Base-by-base conservation (phyloP, 53 echinoderm and acorn worm species). In the Holothuria leucospilota region DNA sequence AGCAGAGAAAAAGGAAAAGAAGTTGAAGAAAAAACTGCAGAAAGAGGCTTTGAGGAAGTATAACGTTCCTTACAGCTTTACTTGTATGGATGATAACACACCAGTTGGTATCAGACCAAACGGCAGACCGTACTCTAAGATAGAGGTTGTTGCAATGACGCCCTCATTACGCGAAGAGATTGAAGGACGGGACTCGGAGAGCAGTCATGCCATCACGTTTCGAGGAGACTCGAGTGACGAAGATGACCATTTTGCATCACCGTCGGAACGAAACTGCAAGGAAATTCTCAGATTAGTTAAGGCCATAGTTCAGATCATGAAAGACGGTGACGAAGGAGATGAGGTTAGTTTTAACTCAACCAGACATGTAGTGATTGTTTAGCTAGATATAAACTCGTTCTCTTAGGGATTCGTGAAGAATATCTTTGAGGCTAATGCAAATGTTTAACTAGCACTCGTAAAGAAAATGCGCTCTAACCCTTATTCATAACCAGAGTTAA, bases 91-190 rank as follows among this genome's bases (percentile, higher is more conserved):
- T 23, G 78, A 89, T 12, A 39, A 85, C 28, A 66, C 51, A n/a
- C 88, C 68, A 20, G 41, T 69, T 39, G 85, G 85, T 59, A 77
- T 68, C 56, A 34, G 59, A 26, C 62, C 62, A 26, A 89, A 89
- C 77, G 89, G 89, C 27, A 89, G 73, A 39, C 84, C 89, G 51
- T 89, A 89, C 75, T 73, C 67, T 24, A 89, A 84, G 83, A 71
- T 89, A 29, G 89, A 89, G 84, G 89, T 79, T 3, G 12, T 13
- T 29, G 79, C 92, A 4, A 88, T 96, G 87, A 92, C 94, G 20
- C 90, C 94, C 13, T 92, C 94, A 13, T 64, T 92, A 18, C 86
- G 86, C 28, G 96, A 96, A 61, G 96, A 96, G 75, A 94, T 94
- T 20, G 96, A 96, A 82, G 89, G 88, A 29, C 71, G 92, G 13